These are phyloP conservation scores for Laticauda laticaudata DNA, from an alignment of 2,113 vertebrate genomes.

Conservation along the genomic window DNA sequence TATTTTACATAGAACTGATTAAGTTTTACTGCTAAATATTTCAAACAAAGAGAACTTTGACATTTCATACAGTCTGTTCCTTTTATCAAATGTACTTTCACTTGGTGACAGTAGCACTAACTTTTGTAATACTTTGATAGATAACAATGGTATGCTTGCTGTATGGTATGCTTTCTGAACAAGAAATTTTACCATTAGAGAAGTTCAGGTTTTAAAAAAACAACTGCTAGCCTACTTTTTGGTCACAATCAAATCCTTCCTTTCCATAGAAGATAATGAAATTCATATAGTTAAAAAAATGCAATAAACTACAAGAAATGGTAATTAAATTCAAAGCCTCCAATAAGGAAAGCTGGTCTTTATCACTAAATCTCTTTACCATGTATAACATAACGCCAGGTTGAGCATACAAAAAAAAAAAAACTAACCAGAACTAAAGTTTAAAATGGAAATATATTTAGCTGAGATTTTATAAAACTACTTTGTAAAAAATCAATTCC, in stretches of 20 bases:
- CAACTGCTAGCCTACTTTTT: background rate
- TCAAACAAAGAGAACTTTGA: background rate
- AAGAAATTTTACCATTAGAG: background rate
- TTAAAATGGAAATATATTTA: background rate
- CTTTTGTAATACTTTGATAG: background rate
- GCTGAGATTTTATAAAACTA: background rate
- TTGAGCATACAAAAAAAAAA: background rate
- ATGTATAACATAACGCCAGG: background rate
- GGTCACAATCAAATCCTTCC: background rate
- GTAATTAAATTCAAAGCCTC: background rate
- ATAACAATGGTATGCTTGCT: background rate
- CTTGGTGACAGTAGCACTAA: background rate
- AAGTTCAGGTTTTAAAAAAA: background rate
- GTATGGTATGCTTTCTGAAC: too few relatives aligned
- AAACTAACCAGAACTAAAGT: background rate
- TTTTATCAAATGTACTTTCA: background rate
- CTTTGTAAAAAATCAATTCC: background rate
- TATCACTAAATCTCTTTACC: background rate
- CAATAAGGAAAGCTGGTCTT: background rate
- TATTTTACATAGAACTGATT: background rate
- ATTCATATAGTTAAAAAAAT: background rate
- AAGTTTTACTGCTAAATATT: background rate
- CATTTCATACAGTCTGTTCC: background rate
- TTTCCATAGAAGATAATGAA: background rate
- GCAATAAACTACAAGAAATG: background rate